Conservation (phyloP, 2,888 invertebrate species). For the Drosophila diplacantha region DNA sequence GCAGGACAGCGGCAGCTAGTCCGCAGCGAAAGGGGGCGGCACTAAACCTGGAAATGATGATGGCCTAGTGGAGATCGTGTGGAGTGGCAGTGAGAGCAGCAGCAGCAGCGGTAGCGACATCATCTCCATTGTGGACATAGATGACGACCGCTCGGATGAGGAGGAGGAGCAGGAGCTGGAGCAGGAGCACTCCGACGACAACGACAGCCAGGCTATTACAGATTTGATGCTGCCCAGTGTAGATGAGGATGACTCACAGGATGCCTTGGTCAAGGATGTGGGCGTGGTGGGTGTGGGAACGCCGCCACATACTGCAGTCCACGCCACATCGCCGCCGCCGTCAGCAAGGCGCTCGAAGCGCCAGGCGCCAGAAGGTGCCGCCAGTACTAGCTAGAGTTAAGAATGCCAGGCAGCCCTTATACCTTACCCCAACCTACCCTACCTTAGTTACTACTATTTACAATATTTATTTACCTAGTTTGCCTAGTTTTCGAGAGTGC, state of each 20-base stretch:
- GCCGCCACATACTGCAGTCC: constrained; percentile 19
- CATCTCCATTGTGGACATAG: constrained; percentile 62
- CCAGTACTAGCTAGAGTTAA: not conserved
- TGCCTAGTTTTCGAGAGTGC: constrained; percentile 54
- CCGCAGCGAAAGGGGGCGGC: constrained; percentile 48
- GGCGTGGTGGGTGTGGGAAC: constrained; percentile 54
- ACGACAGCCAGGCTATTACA: constrained; percentile 27
- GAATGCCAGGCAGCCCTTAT: constrained; percentile 1
- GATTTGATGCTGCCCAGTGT: constrained; percentile 13
- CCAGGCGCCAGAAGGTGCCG: constrained; percentile 29
- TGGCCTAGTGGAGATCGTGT: not conserved
- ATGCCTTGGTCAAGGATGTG: constrained; percentile 61
- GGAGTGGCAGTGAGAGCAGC: constrained; percentile 5
- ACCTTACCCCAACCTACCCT: not conserved
- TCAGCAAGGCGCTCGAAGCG: constrained; percentile 52
- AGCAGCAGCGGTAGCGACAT: constrained; percentile 34
- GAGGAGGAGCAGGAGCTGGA: not conserved
- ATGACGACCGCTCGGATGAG: constrained; percentile 43
- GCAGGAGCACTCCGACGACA: constrained; percentile 12
- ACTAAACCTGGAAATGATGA: constrained; percentile 1
- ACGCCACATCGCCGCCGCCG: constrained; percentile 16
- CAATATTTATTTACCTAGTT: constrained; percentile 52
- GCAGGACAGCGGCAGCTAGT: constrained; percentile 74
- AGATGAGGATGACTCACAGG: constrained; percentile 55
- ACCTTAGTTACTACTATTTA: constrained; percentile 7